Evolutionary conservation across 92 coral and sea anemone species (phyloP).

Genomic region (Hydrozoanthus gracilis): DNA sequence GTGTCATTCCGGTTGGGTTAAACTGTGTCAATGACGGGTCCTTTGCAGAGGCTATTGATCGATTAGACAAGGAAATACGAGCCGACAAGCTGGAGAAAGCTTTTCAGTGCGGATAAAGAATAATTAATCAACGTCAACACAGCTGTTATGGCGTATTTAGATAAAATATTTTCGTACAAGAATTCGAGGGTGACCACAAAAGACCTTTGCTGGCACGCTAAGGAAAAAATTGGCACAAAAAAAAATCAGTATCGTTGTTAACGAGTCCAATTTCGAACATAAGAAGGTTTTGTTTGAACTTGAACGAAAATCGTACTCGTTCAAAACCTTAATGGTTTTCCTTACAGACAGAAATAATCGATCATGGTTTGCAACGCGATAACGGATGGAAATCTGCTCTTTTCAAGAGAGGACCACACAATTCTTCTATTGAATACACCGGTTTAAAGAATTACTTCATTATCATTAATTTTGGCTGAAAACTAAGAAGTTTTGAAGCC

Average conservation of each 20-base stretch:
- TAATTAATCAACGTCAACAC: constrained; percentile 47
- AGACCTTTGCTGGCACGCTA: not conserved
- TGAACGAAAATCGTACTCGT: not conserved
- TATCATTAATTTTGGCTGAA: not conserved
- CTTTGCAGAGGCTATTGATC: constrained; percentile 36
- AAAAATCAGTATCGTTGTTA: not conserved
- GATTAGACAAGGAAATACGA: constrained; percentile 44
- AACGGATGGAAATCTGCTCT: not conserved
- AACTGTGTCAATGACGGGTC: constrained; percentile 33
- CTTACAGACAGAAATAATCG: not conserved
- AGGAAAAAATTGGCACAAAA: too few relatives aligned
- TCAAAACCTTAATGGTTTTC: not conserved
- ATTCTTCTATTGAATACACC: not conserved
- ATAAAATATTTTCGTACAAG: constrained; percentile 1
- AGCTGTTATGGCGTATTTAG: constrained; percentile 40
- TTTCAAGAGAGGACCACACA: not conserved
- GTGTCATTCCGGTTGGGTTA: constrained; percentile 40
- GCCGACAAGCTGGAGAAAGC: constrained; percentile 16
- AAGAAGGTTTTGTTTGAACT: not conserved
- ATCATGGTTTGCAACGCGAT: not conserved
- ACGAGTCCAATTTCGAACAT: not conserved
- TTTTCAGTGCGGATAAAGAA: constrained; percentile 36
- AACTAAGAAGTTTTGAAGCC: not conserved
- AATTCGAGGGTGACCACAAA: not conserved
- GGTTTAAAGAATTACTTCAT: too few relatives aligned